Base-by-base conservation (phyloP, 2,888 invertebrate genomes). In the Epicampocera succincta region DNA sequence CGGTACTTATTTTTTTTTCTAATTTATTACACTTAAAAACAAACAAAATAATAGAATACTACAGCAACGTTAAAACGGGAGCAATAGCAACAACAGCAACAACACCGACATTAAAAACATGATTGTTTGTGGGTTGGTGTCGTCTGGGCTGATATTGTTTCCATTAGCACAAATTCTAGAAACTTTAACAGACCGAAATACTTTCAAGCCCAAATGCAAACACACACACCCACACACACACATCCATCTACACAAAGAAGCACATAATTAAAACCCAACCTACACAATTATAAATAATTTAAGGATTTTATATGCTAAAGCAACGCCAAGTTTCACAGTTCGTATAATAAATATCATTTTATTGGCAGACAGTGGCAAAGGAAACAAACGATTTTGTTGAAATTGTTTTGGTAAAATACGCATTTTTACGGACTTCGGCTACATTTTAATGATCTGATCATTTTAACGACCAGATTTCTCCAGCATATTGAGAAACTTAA, bases 51-150 rank as follows among this genome's bases (percentile, higher is more conserved):
- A 63, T 44, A 15, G 33, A 44, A 69, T n/a, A 25, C 33, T 42
- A 48, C 33, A 56, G 42, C 60, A 71, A 40, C 46, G 60, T 21
- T n/a, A 52, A 60, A 54, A 19, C 61, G 61, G 44, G n/a, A 56
- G 9, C 13, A 60, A 19, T n/a, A 68, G 38, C 52, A 54, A 25
- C 50, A 60, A 29, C 9, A 68, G 17, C 50, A 76, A 42, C 52
- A 65, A 40, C 50, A 76, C 29, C 52, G 60, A 40, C 63, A 56
- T 61, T 25, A 42, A 33, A 33, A 74, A 54, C 52, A 54, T 74
- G 56, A 74, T 68, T 74, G 74, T 66, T 82, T 77, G 73, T 77
- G 74, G 61, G 65, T 78, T 69, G 33, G 71, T 82, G 60, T 66
- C 66, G 74, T 77, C 77, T 66, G 73, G 63, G 46, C 17, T 77